Evolutionary conservation across 1,140 invertebrate species (phyloP), one percentile per base, ranked within the genome.

Genomic region (Ceratosolen solmsi): DNA sequence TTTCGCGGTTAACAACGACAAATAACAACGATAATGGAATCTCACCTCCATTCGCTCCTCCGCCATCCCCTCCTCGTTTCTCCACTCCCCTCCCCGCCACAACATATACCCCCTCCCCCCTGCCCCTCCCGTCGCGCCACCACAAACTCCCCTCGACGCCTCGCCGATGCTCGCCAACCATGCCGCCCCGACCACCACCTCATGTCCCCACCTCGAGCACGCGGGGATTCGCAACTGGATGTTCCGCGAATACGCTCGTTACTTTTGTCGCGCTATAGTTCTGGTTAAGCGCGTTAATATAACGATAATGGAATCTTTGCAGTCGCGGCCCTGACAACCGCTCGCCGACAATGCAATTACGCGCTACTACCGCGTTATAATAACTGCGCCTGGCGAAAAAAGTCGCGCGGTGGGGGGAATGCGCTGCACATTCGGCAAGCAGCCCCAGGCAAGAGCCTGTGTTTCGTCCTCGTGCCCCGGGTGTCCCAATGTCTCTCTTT

Each of bases 11-110:
- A 79, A 79, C 77, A 79, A 84, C 83, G 84, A 85, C 84, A 85
- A 86, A 86, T 86, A 86, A 84, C 79, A 83, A 85, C 79, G 79
- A 85, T 85, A 84, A 86, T 86, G 80, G 84, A 84, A 86, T 84
- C 79, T 60, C 15, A 20, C 51, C 51, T 13, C 7, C 11, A n/a
- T n/a, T 25, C 4, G 4, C 83, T 77, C 75, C 25, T 27, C 25
- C 25, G 1, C 51, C 51, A 54, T 17, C 51, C 51, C 2, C 51
- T 54, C 51, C 20, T 15, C 15, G 2, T 54, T 22, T 54, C 9
- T 54, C 51, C 15, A 46, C 5, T n/a, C n/a, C n/a, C n/a, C n/a
- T n/a, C n/a, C n/a, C n/a, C n/a, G n/a, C n/a, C n/a, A n/a, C n/a
- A n/a, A n/a, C n/a, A n/a, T n/a, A n/a, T n/a, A n/a, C n/a, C n/a